Conservation (phyloP, 2,113 vertebrate genomes). For the Gavia stellata region DNA sequence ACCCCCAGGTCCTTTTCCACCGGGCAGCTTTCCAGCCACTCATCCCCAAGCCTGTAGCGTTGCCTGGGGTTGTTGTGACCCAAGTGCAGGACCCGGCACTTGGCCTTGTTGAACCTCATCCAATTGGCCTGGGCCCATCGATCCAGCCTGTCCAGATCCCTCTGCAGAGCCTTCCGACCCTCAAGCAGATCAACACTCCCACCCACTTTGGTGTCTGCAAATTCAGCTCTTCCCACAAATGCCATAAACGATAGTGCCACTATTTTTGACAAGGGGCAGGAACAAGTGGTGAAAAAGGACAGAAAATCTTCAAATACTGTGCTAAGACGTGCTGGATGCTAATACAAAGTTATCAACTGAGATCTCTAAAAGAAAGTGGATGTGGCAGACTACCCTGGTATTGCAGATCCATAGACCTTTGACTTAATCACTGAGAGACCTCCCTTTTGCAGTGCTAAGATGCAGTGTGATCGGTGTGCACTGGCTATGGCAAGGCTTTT, state of each 20-base stretch:
- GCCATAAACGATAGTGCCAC: neutral
- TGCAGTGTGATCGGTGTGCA: neutral
- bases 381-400: neutral
- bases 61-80: neutral
- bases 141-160: neutral
- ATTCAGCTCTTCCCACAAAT: neutral
- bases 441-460: neutral
- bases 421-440: neutral
- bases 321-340: neutral
- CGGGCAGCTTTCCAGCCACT: neutral
- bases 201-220: neutral
- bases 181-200: neutral
- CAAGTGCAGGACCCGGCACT: rapidly evolving
- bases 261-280: neutral
- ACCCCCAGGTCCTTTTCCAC: neutral
- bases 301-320: neutral
- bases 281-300: neutral
- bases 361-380: neutral
- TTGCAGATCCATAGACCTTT: neutral
- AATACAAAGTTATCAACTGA: neutral
- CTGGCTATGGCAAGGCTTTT: neutral
- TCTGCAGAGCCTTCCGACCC: neutral
- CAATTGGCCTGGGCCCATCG: rapidly evolving
- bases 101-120: neutral
- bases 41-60: neutral